A percentile compares a stretch with the other conserved stretches of the same genome.
Conservation (phyloP, 1,140 invertebrate genomes). For the Globodera rostochiensis region DNA sequence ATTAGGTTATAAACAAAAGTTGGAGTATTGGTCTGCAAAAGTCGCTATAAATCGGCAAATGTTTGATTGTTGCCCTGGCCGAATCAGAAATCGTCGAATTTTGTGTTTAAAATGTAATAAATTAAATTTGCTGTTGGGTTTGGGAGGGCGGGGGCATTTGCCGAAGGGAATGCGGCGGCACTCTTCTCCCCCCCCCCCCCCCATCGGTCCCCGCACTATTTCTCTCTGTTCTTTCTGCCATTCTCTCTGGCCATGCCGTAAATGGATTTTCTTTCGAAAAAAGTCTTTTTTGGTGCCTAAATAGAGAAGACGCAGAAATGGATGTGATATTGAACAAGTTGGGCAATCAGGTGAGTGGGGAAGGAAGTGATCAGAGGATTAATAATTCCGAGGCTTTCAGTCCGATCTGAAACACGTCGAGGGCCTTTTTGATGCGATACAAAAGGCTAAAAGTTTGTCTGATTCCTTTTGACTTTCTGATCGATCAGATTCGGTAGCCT, state of each 20-base stretch:
- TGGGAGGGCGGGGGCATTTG: too few relatives aligned
- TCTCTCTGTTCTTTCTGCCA: not conserved
- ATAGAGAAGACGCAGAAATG: not conserved
- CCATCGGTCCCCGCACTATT: not conserved
- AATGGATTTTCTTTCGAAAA: not conserved
- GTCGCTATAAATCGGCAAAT: too few relatives aligned
- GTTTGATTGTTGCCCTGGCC: too few relatives aligned
- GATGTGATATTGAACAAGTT: slow-evolving; percentile 21
- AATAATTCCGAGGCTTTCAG: not conserved
- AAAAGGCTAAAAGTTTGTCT: slow-evolving; percentile 24
- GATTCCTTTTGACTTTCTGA: not conserved
- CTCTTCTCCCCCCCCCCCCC: not conserved
- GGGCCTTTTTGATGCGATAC: slow-evolving; percentile 24
- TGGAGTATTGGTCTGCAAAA: too few relatives aligned
- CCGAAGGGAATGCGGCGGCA: not conserved
- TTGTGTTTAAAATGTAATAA: too few relatives aligned
- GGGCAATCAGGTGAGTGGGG: slow-evolving; percentile 25
- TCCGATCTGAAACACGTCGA: slow-evolving; percentile 18
- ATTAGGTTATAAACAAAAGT: too few relatives aligned
- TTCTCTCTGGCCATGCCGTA: not conserved
- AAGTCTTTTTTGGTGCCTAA: not conserved
- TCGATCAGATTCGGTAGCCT: too few relatives aligned
- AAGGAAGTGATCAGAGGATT: not conserved
- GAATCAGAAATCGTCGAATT: too few relatives aligned
- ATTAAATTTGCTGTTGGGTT: too few relatives aligned